These are phyloP conservation scores for Nomada flava DNA, from an alignment of 2,888 invertebrate genomes.

Conservation along the genomic window DNA sequence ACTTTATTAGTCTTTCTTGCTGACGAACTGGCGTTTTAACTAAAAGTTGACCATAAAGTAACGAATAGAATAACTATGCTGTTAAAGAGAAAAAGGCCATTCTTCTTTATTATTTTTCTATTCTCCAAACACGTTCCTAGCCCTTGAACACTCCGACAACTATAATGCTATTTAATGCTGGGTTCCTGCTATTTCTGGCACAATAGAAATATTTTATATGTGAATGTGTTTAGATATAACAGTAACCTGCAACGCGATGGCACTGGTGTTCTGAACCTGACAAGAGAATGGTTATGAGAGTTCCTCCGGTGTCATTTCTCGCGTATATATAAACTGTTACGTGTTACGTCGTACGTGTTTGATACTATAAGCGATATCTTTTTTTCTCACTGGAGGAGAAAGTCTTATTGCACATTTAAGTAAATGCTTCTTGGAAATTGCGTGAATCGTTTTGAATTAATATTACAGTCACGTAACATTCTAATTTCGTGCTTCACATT, in stretches of 20 bases:
- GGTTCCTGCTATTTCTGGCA: slow-evolving; percentile 5
- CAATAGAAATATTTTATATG: slow-evolving; percentile 27
- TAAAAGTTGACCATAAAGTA: no score
- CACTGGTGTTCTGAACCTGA: slow-evolving; percentile 12
- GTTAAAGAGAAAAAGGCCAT: neutral
- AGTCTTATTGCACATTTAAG: neutral
- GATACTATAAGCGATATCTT: neutral
- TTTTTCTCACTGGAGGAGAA: neutral
- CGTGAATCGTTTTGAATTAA: no score
- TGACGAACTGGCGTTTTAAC: no score
- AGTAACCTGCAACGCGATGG: slow-evolving; percentile 24
- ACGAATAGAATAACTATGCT: no score
- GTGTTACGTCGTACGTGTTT: neutral
- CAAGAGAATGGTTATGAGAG: slow-evolving; percentile 30
- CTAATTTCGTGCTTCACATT: no score
- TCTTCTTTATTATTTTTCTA: neutral
- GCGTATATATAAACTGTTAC: slow-evolving; percentile 16
- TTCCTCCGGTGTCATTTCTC: slow-evolving; percentile 12
- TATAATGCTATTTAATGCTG: slow-evolving; percentile 42
- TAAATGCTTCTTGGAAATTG: no score
- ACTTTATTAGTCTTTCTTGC: no score
- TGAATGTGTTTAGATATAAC: slow-evolving; percentile 40
- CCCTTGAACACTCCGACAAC: slow-evolving; percentile 6
- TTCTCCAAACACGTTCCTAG: neutral
- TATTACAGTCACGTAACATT: no score